Base-by-base conservation (phyloP, 2,888 invertebrate species). In the Pandemis corylana region DNA sequence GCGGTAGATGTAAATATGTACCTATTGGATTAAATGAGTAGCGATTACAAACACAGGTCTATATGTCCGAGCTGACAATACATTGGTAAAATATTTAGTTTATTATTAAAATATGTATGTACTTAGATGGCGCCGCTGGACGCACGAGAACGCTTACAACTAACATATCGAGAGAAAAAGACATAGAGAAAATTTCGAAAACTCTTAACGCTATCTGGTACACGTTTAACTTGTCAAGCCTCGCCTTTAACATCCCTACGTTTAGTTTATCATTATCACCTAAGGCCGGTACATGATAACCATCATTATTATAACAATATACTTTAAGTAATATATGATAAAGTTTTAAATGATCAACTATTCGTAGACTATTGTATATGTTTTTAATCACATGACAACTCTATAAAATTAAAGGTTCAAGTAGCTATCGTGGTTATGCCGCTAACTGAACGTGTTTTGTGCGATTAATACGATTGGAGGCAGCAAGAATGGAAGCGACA, bases 271-370 rank as follows among this genome's bases (percentile, higher is more conserved):
- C 87, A 87, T 49, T 56, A 56, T 56, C 56, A 56, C 84, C 93
- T 94, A 94, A 93, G 94, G 94, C 94, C 94, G 94, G 94, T 91
- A 93, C 89, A 89, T 82, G 84, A 89, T 88, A 84, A 86, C 89
- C 86, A 78, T 88, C 87, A 84, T 88, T 87, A 84, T 85, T 90
- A 92, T 84, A 89, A 90, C 89, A 90, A 90, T 89, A 92, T 89
- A 92, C 89, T 92, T 91, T 89, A 89, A 90, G 90, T 91, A 90
- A 89, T 85, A 84, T 71, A 63, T 67, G 67, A 87, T 90, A 88
- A 86, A 87, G 83, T 87, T 90, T 91, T 88, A 84, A 90, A 90
- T 85, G 85, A 84, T 89, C 88, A 93, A 91, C 91, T 92, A 89
- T 88, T 81, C 84, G 87, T 88, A 90, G 79, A 88, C 85, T 90